Percentiles rank a stretch among this genome's conserved stretches.
Evolutionary conservation across 2,797 vertebrate species (phyloP).

Genomic region (Perdix hodgsoniae): DNA sequence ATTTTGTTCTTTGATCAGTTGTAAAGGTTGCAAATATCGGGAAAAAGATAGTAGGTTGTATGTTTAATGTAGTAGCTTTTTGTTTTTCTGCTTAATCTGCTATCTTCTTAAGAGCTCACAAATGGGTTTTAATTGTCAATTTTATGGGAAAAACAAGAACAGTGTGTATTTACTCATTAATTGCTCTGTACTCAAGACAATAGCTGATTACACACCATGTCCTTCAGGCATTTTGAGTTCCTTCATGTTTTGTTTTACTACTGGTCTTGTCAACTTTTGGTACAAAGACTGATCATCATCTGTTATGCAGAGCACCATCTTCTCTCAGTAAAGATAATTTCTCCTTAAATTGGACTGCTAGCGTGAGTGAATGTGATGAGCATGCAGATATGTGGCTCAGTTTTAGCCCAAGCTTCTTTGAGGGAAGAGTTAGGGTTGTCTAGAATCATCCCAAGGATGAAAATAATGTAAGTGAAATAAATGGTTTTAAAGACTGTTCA

Average conservation of each 20-base stretch:
- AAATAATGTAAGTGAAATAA: not conserved
- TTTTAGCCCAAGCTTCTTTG: not conserved
- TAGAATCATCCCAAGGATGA: not conserved
- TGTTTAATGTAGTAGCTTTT: not conserved
- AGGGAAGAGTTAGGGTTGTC: not conserved
- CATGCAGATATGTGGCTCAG: not conserved
- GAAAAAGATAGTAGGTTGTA: not conserved
- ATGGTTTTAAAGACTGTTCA: not conserved
- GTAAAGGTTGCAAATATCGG: not conserved
- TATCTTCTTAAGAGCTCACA: not conserved
- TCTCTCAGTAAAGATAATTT: not conserved
- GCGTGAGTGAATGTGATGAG: not conserved
- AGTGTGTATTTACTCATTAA: not conserved
- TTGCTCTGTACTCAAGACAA: not conserved
- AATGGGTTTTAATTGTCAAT: not conserved
- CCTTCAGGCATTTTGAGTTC: not conserved
- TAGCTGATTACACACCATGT: not conserved
- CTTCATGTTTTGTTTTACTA: not conserved
- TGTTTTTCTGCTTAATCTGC: slow-evolving; percentile 3
- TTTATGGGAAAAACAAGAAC: not conserved
- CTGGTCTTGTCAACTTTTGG: not conserved
- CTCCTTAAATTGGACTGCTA: not conserved
- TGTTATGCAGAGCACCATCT: not conserved
- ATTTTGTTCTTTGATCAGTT: not conserved
- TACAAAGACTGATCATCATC: not conserved